Percentiles rank a stretch among this genome's conserved stretches.
Evolutionary conservation across 2,888 invertebrate species (phyloP).

Genomic region (Andrena marginata): DNA sequence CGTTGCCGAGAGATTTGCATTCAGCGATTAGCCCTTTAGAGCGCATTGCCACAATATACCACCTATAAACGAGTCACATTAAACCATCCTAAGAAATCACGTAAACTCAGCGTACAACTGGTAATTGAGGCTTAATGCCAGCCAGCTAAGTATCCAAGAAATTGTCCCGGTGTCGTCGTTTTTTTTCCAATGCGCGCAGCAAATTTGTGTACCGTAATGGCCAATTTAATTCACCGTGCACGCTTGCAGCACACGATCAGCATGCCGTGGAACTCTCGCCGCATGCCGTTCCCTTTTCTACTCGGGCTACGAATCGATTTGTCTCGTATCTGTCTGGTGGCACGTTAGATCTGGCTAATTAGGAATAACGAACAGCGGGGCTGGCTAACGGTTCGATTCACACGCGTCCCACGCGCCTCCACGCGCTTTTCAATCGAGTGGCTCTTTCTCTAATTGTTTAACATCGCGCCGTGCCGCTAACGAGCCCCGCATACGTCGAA

Average conservation of each 20-base stretch:
- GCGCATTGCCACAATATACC: too few species aligned
- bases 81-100: not conserved
- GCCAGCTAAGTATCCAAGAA: not conserved
- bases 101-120: not conserved
- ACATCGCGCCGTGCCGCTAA: constrained; percentile 55
- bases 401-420: constrained; percentile 73
- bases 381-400: constrained; percentile 74
- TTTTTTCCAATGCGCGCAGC: constrained; percentile 15
- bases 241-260: constrained; percentile 37
- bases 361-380: constrained; percentile 71
- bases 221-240: constrained; percentile 43
- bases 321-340: constrained; percentile 56
- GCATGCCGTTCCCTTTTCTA: constrained; percentile 37
- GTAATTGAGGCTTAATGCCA: not conserved
- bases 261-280: constrained; percentile 20
- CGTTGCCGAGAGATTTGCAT: not conserved
- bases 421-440: constrained; percentile 58
- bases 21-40: not conserved
- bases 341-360: constrained; percentile 73
- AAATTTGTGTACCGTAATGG: constrained; percentile 45
- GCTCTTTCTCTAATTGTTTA: constrained; percentile 69
- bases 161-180: constrained; percentile 2
- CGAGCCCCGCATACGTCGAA: constrained; percentile 52
- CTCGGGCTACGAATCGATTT: constrained; percentile 49
- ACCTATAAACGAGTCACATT: not conserved